Conservation (phyloP, 2,797 vertebrate species). For the Pipistrellus pygmaeus region DNA sequence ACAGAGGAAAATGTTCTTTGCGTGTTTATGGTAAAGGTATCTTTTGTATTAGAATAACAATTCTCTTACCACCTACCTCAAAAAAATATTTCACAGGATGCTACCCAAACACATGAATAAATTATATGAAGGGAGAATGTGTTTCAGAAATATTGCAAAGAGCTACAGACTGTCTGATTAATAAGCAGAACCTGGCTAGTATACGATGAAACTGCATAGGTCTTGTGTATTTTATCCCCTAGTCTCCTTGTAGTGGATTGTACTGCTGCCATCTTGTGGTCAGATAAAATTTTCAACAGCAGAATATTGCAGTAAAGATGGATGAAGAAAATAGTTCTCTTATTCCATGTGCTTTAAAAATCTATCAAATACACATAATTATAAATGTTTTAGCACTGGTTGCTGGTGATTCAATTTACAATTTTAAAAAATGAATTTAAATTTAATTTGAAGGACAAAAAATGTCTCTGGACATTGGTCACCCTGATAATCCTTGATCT, state of each 20-base stretch:
- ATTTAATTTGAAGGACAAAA: conserved; percentile 25
- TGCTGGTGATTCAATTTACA: conserved; percentile 1
- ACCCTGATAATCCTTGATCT: not conserved
- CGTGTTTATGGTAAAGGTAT: not conserved
- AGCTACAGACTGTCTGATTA: not conserved
- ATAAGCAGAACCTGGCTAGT: not conserved
- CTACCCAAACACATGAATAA: not conserved
- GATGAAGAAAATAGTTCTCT: not conserved
- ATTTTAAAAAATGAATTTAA: not conserved
- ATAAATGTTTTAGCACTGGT: not conserved
- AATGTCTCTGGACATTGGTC: not conserved
- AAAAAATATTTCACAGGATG: not conserved
- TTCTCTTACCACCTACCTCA: not conserved
- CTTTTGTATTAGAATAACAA: not conserved
- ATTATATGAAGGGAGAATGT: not conserved
- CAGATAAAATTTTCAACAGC: rapidly evolving
- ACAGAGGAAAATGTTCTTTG: not conserved
- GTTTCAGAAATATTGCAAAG: not conserved
- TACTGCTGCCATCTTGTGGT: conserved; percentile 84
- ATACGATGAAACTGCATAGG: rapidly evolving
- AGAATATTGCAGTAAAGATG: not conserved
- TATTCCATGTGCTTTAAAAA: conserved; percentile 12
- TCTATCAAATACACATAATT: not conserved
- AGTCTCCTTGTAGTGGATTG: not conserved
- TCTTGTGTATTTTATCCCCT: not conserved